Evolutionary conservation across 1,140 invertebrate species (phyloP).

Genomic region (Gonatopus flavifemur): DNA sequence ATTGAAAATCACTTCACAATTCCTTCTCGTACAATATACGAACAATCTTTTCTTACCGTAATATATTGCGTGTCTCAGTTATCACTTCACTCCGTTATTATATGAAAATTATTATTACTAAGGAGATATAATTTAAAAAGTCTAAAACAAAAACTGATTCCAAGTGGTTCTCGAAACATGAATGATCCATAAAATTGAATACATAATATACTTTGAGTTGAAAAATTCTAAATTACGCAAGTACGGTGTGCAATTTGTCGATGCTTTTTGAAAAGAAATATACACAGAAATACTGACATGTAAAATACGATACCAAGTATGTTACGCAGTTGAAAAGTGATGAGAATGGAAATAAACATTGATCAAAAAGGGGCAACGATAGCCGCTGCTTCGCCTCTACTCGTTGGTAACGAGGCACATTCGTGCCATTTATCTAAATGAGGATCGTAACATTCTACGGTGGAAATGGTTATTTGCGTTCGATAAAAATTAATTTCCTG

Average conservation of each 20-base stretch:
- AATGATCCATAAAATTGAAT: background rate
- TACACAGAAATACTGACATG: conserved; percentile 2
- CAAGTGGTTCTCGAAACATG: background rate
- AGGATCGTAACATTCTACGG: conserved; percentile 82
- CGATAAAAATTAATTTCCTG: conserved; percentile 80
- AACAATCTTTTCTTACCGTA: no score
- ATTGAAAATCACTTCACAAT: no score
- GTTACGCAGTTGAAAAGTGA: no score
- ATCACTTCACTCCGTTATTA: no score
- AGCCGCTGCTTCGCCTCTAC: conserved; percentile 82
- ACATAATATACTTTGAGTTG: background rate
- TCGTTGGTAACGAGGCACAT: conserved; percentile 74
- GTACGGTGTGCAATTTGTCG: background rate
- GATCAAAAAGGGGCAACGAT: conserved; percentile 61
- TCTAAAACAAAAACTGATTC: no score
- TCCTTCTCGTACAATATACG: no score
- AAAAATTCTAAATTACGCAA: background rate
- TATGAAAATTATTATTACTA: no score
- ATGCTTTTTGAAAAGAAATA: conserved; percentile 11
- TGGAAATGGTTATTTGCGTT: conserved; percentile 76
- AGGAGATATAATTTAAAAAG: no score
- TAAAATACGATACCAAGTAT: background rate
- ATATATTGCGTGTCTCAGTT: no score
- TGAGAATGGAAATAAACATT: conserved; percentile 16
- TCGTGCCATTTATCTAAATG: conserved; percentile 75